Evolutionary conservation across 1,140 invertebrate genomes (phyloP).

Genomic region (Coelopa frigida): DNA sequence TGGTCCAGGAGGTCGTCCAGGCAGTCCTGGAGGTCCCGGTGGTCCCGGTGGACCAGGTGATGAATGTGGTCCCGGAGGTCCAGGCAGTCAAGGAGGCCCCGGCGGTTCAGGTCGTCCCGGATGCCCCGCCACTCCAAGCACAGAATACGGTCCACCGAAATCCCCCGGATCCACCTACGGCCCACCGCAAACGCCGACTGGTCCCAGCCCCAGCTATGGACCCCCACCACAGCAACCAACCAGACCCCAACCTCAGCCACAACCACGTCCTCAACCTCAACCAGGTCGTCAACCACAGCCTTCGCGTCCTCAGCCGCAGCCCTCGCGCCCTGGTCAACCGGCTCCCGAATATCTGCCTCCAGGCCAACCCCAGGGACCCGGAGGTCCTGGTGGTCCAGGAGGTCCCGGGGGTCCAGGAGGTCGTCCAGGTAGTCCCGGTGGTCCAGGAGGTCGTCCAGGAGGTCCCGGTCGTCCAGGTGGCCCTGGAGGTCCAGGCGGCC

Average conservation of each 20-base stretch:
- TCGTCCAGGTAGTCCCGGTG: too few species aligned
- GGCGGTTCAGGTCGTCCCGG: too few species aligned
- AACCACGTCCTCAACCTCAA: slow-evolving; percentile 8
- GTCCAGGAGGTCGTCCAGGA: too few species aligned
- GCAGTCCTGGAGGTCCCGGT: too few species aligned
- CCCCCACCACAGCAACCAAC: slow-evolving; percentile 3
- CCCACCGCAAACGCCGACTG: slow-evolving; percentile 14
- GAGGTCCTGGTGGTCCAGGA: neutral
- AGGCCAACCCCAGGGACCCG: neutral
- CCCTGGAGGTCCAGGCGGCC: neutral
- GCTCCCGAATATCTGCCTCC: neutral
- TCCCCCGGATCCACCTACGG: slow-evolving; percentile 2
- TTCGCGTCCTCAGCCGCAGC: neutral
- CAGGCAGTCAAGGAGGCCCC: too few species aligned
- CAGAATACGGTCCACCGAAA: too few species aligned
- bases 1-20: too few species aligned
- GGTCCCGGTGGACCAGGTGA: too few species aligned
- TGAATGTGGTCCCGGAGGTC: too few species aligned
- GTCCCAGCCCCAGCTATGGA: slow-evolving; percentile 6
- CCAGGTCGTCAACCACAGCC: slow-evolving; percentile 3
- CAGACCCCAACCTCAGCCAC: slow-evolving; percentile 1
- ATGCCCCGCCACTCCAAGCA: too few species aligned
- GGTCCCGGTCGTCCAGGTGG: slow-evolving; percentile 1
- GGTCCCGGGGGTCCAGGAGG: too few species aligned
- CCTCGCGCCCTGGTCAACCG: neutral